Evolutionary conservation across 2,113 vertebrate genomes (phyloP).

Genomic region (Scomber scombrus): DNA sequence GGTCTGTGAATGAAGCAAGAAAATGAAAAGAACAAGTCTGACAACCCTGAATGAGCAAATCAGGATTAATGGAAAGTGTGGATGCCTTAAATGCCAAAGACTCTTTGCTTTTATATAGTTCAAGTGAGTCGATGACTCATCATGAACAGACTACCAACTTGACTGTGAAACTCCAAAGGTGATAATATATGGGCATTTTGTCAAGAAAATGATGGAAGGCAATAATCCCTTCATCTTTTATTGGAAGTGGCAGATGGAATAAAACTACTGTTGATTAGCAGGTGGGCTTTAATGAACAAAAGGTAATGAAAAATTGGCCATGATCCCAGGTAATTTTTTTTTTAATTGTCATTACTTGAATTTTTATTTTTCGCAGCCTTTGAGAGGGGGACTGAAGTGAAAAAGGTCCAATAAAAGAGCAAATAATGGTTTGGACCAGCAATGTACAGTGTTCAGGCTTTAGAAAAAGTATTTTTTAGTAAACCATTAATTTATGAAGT

Average conservation of each 20-base stretch:
- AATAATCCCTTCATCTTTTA: slow-evolving; percentile 51
- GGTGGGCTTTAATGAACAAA: slow-evolving; percentile 34
- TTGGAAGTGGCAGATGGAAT: slow-evolving; percentile 52
- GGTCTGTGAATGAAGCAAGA: neutral
- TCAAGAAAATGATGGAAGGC: slow-evolving; percentile 14
- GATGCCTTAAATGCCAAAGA: slow-evolving; percentile 11
- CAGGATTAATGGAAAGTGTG: slow-evolving; percentile 15
- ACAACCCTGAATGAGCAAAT: neutral
- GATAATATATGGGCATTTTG: slow-evolving; percentile 21
- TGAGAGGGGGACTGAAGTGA: neutral
- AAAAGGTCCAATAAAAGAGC: neutral
- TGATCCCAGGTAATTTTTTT: slow-evolving; percentile 20
- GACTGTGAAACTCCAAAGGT: slow-evolving; percentile 20
- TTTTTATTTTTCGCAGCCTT: slow-evolving; percentile 6
- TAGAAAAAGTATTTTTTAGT: too few species aligned
- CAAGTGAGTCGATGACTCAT: slow-evolving; percentile 25
- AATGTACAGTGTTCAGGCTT: neutral
- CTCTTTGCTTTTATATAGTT: slow-evolving; percentile 10
- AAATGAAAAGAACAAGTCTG: neutral
- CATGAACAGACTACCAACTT: slow-evolving; percentile 15
- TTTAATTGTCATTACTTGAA: neutral
- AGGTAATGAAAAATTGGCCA: slow-evolving; percentile 49
- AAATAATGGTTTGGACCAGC: neutral
- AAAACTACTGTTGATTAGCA: slow-evolving; percentile 46
- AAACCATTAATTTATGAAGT: too few species aligned